Conservation (phyloP, 1,140 invertebrate genomes). For the Branchinecta lynchi region DNA sequence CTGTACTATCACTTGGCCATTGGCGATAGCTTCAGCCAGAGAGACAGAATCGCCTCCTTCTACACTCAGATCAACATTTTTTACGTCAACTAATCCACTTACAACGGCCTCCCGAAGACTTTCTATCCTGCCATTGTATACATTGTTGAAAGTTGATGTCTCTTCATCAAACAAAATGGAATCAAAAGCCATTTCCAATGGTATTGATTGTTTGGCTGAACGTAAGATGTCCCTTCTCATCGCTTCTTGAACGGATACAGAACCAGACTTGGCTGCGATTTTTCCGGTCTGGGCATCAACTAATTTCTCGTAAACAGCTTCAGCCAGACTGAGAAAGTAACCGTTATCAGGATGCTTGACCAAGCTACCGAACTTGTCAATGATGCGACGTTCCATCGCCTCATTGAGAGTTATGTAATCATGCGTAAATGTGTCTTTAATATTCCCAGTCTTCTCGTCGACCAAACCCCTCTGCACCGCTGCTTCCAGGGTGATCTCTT, state of each 20-base stretch:
- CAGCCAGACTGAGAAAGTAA: slow-evolving; percentile 47
- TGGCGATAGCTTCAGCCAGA: slow-evolving; percentile 49
- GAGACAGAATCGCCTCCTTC: slow-evolving; percentile 47
- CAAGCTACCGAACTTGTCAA: slow-evolving; percentile 31
- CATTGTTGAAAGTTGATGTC: slow-evolving; percentile 61
- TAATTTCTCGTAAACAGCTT: slow-evolving; percentile 33
- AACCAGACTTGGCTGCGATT: slow-evolving; percentile 42
- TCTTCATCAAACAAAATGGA: slow-evolving; percentile 59
- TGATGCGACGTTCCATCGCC: slow-evolving; percentile 30
- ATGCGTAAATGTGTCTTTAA: slow-evolving; percentile 54
- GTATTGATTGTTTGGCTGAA: slow-evolving; percentile 49
- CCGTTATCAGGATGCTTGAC: slow-evolving; percentile 35
- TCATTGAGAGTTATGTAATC: slow-evolving; percentile 37
- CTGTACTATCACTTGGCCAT: slow-evolving; percentile 31
- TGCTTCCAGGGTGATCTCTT: slow-evolving; percentile 56
- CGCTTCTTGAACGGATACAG: slow-evolving; percentile 50
- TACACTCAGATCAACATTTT: slow-evolving; percentile 52
- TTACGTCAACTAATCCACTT: slow-evolving; percentile 50
- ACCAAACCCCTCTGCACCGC: slow-evolving; percentile 60
- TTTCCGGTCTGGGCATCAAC: slow-evolving; percentile 44
- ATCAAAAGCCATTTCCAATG: slow-evolving; percentile 55
- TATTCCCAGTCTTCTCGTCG: slow-evolving; percentile 62
- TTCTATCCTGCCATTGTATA: slow-evolving; percentile 53
- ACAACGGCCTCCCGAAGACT: slow-evolving; percentile 53
- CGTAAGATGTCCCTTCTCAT: slow-evolving; percentile 48